Conservation (phyloP, 2,797 vertebrate genomes). For the Acipenser oxyrinchus region DNA sequence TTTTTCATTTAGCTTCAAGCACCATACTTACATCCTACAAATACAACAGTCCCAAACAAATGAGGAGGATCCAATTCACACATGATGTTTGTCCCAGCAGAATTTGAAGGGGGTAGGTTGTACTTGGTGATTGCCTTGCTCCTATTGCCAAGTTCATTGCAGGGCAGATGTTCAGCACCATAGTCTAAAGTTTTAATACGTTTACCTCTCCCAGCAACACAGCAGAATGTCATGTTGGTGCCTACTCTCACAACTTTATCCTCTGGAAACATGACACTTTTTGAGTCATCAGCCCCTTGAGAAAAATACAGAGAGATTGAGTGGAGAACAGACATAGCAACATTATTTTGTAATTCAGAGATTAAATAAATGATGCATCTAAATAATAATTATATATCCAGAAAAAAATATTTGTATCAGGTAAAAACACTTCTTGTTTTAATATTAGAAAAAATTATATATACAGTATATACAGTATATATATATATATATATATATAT, state of each 20-base stretch:
- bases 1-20: no score
- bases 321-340: no score
- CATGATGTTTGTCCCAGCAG: conserved; percentile 35
- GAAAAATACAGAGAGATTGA: no score
- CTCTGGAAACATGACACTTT: conserved; percentile 37
- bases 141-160: conserved; percentile 45
- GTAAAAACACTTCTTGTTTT: no score
- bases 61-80: conserved; percentile 23
- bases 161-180: not conserved
- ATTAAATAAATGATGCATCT: no score
- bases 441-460: no score
- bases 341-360: no score
- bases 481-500: no score
- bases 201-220: conserved; percentile 44
- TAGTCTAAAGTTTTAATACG: conserved; percentile 21
- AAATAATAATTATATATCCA: no score
- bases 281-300: no score
- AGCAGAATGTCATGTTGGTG: conserved; percentile 54
- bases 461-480: no score
- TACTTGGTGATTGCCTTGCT: conserved; percentile 35
- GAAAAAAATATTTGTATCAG: no score
- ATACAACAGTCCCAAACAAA: conserved; percentile 41
- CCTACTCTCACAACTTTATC: conserved; percentile 45
- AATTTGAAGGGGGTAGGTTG: conserved; percentile 13
- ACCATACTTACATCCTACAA: conserved; percentile 61